These are phyloP conservation scores for Euura saliciscinereae DNA, from an alignment of 1,140 invertebrate genomes.

Conservation along the genomic window DNA sequence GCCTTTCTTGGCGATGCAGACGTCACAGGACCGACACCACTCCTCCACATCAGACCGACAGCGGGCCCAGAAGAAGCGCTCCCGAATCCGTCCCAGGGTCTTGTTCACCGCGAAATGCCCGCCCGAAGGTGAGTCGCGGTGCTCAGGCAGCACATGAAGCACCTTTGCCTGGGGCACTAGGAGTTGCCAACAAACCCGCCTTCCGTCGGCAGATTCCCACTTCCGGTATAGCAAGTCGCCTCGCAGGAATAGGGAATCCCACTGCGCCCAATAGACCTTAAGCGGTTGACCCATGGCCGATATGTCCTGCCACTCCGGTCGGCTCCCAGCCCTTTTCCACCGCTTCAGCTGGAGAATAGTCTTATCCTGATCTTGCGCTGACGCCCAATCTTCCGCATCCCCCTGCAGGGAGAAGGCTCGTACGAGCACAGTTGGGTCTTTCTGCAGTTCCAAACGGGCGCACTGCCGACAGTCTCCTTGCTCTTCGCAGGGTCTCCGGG, in stretches of 20 bases:
- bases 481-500: slow-evolving; percentile 27
- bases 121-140: neutral
- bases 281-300: neutral
- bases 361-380: too few species aligned
- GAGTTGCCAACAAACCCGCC: neutral
- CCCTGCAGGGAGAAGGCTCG: too few species aligned
- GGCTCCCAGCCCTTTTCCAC: neutral
- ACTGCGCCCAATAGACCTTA: neutral
- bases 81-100: neutral
- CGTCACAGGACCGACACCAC: too few species aligned
- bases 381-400: too few species aligned
- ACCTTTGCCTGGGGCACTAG: neutral
- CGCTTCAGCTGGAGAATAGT: too few species aligned
- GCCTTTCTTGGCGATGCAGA: too few species aligned
- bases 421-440: too few species aligned
- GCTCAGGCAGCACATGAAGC: neutral
- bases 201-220: neutral
- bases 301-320: neutral
- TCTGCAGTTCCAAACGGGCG: slow-evolving; percentile 6
- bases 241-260: neutral
- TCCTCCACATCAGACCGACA: too few species aligned
- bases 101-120: neutral
- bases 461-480: too few species aligned
- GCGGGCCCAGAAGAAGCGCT: too few species aligned
- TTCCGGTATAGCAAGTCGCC: neutral